A percentile compares a stretch with the other conserved stretches of the same genome.
These are phyloP conservation scores for Papilio gigon DNA, from an alignment of 2,888 invertebrate genomes.

Conservation along the genomic window DNA sequence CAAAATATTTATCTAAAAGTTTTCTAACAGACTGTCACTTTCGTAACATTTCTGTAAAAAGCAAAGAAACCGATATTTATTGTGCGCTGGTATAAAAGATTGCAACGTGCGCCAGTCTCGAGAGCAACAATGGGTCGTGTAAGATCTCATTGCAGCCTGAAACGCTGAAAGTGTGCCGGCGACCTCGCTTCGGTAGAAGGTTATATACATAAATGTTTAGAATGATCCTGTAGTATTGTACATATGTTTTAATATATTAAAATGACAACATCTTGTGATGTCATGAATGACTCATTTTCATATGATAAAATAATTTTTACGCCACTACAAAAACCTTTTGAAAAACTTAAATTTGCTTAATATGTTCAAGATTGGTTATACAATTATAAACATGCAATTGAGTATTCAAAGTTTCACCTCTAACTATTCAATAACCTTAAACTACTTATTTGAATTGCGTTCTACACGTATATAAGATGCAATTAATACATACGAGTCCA, in stretches of 20 bases:
- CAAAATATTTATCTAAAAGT: neutral
- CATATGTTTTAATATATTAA: neutral
- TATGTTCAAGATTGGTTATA: neutral
- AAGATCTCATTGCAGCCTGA: conserved; percentile 30
- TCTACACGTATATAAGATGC: conserved; percentile 4
- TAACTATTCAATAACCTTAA: conserved; percentile 1
- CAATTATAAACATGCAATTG: neutral
- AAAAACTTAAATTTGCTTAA: neutral
- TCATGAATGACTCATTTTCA: no score
- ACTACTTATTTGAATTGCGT: conserved; percentile 2
- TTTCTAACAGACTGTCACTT: neutral
- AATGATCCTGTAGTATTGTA: neutral
- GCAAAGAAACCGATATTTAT: conserved; percentile 3
- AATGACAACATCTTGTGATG: no score
- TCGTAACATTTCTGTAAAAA: conserved; percentile 20
- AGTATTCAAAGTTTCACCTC: conserved; percentile 5
- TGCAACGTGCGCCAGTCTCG: neutral
- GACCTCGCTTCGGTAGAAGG: conserved; percentile 16
- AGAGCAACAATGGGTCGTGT: conserved; percentile 17
- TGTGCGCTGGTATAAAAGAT: conserved; percentile 5
- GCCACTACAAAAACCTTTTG: neutral
- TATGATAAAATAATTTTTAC: no score
- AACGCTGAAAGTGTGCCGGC: conserved; percentile 32
- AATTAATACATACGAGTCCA: neutral
- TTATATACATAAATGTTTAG: neutral